Evolutionary conservation across 2,888 invertebrate species (phyloP).

Genomic region (Pristionchus maxplancki): DNA sequence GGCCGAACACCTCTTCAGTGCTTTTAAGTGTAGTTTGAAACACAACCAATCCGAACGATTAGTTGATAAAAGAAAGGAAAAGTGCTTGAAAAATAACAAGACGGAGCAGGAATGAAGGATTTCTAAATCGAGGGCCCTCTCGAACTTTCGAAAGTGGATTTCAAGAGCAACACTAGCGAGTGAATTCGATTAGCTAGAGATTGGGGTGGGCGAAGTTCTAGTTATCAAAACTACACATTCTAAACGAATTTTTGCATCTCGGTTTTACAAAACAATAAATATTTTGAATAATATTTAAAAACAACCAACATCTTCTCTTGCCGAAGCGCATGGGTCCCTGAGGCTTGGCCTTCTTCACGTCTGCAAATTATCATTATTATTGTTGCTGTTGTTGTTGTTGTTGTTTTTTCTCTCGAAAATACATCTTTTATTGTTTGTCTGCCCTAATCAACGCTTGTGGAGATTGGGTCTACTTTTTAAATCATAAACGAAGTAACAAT

Average conservation of each 20-base stretch:
- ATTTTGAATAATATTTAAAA: not conserved
- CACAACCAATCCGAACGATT: too few relatives aligned
- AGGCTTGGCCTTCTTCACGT: slow-evolving; percentile 51
- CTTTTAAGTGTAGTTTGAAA: too few relatives aligned
- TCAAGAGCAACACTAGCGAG: not conserved
- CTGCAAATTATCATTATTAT: slow-evolving; percentile 10
- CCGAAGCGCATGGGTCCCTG: slow-evolving; percentile 52
- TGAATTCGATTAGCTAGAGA: not conserved
- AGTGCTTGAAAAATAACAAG: not conserved
- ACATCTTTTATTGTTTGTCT: too few relatives aligned
- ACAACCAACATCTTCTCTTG: slow-evolving; percentile 37
- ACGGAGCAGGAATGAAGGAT: too few relatives aligned
- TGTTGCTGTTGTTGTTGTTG: not conserved
- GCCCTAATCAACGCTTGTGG: too few relatives aligned
- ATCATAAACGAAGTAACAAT: too few relatives aligned
- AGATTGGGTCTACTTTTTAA: too few relatives aligned
- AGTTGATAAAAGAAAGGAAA: too few relatives aligned
- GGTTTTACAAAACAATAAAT: not conserved
- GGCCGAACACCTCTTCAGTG: not conserved
- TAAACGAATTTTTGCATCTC: too few relatives aligned
- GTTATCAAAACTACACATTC: not conserved
- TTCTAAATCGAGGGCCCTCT: not conserved
- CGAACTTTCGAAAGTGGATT: not conserved
- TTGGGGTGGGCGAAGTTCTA: not conserved
- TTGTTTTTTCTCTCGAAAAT: not conserved